These are phyloP conservation scores for Oreochromis grahami DNA, from an alignment of 2,797 vertebrate genomes.

Conservation along the genomic window DNA sequence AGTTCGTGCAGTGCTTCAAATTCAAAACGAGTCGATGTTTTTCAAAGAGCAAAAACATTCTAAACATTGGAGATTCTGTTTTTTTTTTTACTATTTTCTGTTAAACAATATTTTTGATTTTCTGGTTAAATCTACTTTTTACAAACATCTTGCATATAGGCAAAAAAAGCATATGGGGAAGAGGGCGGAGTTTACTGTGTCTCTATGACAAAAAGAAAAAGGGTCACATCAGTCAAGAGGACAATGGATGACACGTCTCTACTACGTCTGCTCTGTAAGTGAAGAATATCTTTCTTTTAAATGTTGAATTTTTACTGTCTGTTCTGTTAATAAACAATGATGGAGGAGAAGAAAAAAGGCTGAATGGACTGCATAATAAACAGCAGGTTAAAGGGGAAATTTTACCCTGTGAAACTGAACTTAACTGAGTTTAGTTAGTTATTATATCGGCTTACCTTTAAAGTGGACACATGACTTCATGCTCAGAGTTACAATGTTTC, in stretches of 20 bases:
- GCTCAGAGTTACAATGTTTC: not conserved
- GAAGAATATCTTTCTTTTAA: not conserved
- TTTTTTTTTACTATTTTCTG: not conserved
- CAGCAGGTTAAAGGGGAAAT: accelerated
- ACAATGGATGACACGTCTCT: accelerated
- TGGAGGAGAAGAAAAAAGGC: accelerated
- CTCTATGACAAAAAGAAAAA: not conserved
- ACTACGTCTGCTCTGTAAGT: accelerated
- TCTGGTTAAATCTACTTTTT: not conserved
- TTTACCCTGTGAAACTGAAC: accelerated
- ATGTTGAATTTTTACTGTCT: not conserved
- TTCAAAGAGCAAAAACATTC: accelerated
- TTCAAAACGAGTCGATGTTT: accelerated
- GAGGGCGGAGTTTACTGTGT: accelerated
- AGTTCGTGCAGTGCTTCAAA: not conserved
- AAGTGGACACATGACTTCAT: accelerated
- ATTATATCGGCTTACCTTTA: not conserved
- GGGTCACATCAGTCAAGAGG: accelerated
- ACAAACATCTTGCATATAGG: accelerated
- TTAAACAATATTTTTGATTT: accelerated
- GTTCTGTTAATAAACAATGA: accelerated
- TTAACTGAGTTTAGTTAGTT: not conserved
- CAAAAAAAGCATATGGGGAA: not conserved
- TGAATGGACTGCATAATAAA: not conserved
- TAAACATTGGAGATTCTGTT: accelerated